phyloP scores from a whole-genome alignment of 1,140 invertebrate species.

The Papilio polyxenes region DNA sequence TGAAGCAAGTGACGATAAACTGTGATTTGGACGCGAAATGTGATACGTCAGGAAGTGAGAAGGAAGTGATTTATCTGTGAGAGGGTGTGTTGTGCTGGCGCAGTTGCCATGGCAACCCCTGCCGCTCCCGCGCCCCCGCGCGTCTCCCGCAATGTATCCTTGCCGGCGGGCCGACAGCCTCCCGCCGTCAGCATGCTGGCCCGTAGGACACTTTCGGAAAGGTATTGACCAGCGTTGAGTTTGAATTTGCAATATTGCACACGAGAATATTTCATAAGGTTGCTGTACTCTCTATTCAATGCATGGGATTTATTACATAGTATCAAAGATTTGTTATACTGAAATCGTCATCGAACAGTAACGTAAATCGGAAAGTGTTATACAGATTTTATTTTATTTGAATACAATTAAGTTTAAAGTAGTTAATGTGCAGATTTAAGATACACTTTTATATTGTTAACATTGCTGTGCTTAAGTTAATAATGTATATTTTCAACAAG shows the following conservation, averaged over 20 bases:
- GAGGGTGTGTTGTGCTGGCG: background rate
- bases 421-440: too few species aligned
- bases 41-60: background rate
- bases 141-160: conserved; percentile 74
- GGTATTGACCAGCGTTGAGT: conserved; percentile 51
- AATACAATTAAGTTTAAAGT: background rate
- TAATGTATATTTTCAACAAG: too few species aligned
- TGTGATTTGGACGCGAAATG: background rate
- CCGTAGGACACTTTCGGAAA: conserved; percentile 73
- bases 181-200: conserved; percentile 65
- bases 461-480: too few species aligned
- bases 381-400: background rate
- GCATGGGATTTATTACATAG: too few species aligned
- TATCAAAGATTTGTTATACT: too few species aligned
- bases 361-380: background rate
- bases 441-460: too few species aligned
- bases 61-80: background rate
- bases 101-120: conserved; percentile 58
- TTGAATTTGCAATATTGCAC: background rate
- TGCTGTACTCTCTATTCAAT: too few species aligned
- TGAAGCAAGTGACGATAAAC: background rate
- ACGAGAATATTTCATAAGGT: background rate
- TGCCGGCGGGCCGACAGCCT: conserved; percentile 75
- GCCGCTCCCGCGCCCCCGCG: conserved; percentile 65
- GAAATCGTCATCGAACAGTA: too few species aligned